These are phyloP conservation scores for Habroteleia sp. DNA, from an alignment of 2,888 invertebrate genomes.

Conservation along the genomic window DNA sequence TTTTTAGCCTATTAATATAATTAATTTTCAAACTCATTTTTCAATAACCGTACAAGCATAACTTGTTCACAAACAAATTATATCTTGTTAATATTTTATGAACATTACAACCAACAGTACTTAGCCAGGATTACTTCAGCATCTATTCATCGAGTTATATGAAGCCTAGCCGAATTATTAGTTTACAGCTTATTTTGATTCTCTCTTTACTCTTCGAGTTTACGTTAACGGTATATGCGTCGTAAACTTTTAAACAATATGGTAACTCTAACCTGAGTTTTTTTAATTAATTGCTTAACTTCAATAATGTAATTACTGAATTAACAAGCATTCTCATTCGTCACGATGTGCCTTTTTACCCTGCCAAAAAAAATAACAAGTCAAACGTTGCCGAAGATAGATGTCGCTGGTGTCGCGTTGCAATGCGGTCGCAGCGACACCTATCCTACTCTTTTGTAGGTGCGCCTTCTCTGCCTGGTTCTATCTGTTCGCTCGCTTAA, in stretches of 20 bases:
- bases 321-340: conserved; percentile 12
- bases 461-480: no score
- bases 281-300: conserved; percentile 49
- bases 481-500: no score
- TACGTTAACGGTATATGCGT: conserved; percentile 15
- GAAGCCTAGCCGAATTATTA: conserved; percentile 8
- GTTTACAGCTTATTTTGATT: conserved; percentile 16
- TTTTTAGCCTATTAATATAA: no score
- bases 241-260: conserved; percentile 17
- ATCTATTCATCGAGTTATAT: conserved; percentile 6
- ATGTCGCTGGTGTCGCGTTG: neutral
- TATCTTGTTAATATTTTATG: conserved; percentile 9
- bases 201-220: conserved; percentile 19
- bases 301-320: conserved; percentile 27
- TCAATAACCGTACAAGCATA: no score
- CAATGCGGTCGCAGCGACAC: no score
- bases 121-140: conserved; percentile 12
- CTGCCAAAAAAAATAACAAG: conserved; percentile 3
- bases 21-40: no score
- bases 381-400: neutral
- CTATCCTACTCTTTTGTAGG: no score
- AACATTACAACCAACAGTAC: conserved; percentile 16
- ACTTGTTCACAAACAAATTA: no score
- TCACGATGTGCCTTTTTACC: neutral
- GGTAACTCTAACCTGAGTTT: conserved; percentile 40